Conservation (phyloP, 2,113 vertebrate species). For the Aspiorhynchus laticeps region DNA sequence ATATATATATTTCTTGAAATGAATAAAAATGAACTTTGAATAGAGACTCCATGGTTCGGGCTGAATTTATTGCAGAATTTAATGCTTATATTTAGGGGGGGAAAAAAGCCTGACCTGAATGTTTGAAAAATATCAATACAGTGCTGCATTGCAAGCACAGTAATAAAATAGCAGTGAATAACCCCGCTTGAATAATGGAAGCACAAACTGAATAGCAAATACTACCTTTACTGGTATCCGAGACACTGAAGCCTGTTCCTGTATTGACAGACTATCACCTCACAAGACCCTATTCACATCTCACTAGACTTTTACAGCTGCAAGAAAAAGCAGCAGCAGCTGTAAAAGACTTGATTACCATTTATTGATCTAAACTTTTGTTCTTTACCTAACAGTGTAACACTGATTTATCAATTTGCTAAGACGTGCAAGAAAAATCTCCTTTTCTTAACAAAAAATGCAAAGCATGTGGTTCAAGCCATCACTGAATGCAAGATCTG, state of each 20-base stretch:
- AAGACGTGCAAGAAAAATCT: background rate
- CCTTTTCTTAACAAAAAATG: background rate
- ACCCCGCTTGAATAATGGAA: background rate
- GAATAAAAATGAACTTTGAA: background rate
- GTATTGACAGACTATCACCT: background rate
- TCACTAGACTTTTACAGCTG: slow-evolving; percentile 7
- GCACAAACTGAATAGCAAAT: background rate
- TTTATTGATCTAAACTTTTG: slow-evolving; percentile 1
- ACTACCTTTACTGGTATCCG: background rate
- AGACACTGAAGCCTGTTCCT: background rate
- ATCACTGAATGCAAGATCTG: background rate
- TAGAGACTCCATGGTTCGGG: background rate
- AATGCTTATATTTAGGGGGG: background rate
- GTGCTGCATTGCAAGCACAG: background rate
- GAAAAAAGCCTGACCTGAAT: background rate
- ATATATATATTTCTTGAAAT: background rate
- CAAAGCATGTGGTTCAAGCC: background rate
- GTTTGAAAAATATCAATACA: background rate
- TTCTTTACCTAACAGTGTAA: background rate
- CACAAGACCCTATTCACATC: slow-evolving; percentile 1
- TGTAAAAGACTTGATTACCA: background rate
- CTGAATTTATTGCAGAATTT: background rate
- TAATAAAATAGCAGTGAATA: background rate
- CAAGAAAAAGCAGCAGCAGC: background rate
- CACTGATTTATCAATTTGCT: slow-evolving; percentile 5